Evolutionary conservation across 2,797 vertebrate genomes (phyloP).

Genomic region (Pseudochirops corinnae): DNA sequence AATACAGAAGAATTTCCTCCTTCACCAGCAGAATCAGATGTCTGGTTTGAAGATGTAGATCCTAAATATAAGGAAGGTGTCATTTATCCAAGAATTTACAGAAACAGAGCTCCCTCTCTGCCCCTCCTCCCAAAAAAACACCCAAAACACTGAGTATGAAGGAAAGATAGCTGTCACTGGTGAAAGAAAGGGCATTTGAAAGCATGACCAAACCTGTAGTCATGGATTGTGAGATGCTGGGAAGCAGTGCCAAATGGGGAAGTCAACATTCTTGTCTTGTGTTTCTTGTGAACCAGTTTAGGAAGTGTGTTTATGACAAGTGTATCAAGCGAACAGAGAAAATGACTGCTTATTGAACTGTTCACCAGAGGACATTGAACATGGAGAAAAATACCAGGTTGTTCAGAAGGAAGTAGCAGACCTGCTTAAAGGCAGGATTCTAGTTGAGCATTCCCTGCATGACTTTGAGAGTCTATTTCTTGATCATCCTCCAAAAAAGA

Average conservation of each 20-base stretch:
- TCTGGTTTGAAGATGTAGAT: slow-evolving; percentile 97
- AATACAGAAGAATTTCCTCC: slow-evolving; percentile 78
- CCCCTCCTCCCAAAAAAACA: not conserved
- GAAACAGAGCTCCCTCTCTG: slow-evolving; percentile 80
- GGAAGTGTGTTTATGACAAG: slow-evolving; percentile 96
- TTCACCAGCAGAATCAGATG: slow-evolving; percentile 89
- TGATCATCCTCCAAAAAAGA: slow-evolving; percentile 94
- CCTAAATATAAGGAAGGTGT: slow-evolving; percentile 93
- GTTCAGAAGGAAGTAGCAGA: slow-evolving; percentile 93
- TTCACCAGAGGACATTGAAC: slow-evolving; percentile 88
- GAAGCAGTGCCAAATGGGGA: slow-evolving; percentile 91
- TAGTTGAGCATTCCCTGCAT: slow-evolving; percentile 93
- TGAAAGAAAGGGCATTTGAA: slow-evolving; percentile 89
- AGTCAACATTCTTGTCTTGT: slow-evolving; percentile 93
- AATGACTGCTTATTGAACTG: slow-evolving; percentile 95
- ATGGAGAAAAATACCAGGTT: slow-evolving; percentile 88
- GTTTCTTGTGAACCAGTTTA: slow-evolving; percentile 94
- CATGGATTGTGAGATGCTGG: slow-evolving; percentile 98
- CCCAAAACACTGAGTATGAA: slow-evolving; percentile 81
- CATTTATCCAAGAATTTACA: slow-evolving; percentile 91
- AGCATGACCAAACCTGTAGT: slow-evolving; percentile 92
- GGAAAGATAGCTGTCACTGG: slow-evolving; percentile 78
- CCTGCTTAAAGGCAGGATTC: slow-evolving; percentile 90
- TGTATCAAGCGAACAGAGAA: slow-evolving; percentile 91
- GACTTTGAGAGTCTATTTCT: slow-evolving; percentile 94